Base-by-base conservation (phyloP, 1,140 invertebrate species). In the Leptinotarsa lineolata region DNA sequence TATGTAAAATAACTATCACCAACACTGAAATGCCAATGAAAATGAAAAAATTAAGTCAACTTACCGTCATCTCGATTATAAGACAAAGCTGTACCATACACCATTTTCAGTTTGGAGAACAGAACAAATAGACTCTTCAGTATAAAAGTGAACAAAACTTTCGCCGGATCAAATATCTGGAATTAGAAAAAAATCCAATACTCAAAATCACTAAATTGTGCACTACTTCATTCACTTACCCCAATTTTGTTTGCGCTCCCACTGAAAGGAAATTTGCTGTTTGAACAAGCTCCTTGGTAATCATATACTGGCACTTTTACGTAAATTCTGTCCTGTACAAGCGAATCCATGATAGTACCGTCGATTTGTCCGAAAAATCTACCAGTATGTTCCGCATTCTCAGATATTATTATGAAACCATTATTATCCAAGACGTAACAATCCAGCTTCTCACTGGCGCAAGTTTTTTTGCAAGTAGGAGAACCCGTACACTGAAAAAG, bases 381-480 rank as follows among this genome's bases (percentile, higher is more conserved):
- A 13, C 94, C 94, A 4, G 94, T 95, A 81, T 96, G 92, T 66
- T 93, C 90, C 44, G 89, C 87, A 74, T 92, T 91, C 83, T 97
- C 94, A 4, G 94, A 96, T 24, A 96, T 90, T 44, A 97, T 92
- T n/a, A 97, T 92, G 83, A 96, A 97, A 12, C 95, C 95, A 83
- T 95, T 96, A 83, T 97, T 95, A 80, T 97, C 95, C 54, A 97
- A 85, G 13, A 98, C 92, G 82, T 95, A 97, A 83, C 95, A 97
- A 80, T 97, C 94, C 4, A 97, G 85, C 76, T 94, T 92, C 74
- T 93, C 92, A 13, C 93, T 94, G 44, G 92, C 93, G 80, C 95
- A 96, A 4, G 92, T 94, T 81, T 94, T 93, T 74, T 91, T 92
- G 80, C 94, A 95, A 45, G 86, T 86, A 11, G 88, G 88, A 59